These are phyloP conservation scores for Seira sanloemensis DNA, from an alignment of 2,888 invertebrate genomes.

Conservation along the genomic window DNA sequence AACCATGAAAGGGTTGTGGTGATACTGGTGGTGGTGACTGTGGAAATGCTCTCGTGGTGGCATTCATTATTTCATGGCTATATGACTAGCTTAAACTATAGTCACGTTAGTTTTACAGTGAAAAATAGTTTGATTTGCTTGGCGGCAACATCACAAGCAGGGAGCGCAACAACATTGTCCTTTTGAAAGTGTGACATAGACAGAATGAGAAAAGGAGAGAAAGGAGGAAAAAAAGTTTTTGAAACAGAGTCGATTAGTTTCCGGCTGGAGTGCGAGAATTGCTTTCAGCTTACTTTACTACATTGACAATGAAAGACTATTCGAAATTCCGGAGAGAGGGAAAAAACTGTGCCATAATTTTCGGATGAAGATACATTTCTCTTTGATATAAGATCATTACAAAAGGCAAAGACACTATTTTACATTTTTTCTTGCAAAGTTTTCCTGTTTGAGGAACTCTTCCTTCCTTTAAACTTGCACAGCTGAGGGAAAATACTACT, in stretches of 20 bases:
- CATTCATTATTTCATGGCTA: conserved; percentile 12
- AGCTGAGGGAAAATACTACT: not conserved
- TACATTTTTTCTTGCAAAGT: not conserved
- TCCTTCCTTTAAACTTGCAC: not conserved
- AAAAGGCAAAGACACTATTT: conserved; percentile 9
- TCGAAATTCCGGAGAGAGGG: not conserved
- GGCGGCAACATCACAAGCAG: not conserved
- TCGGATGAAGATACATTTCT: conserved; percentile 14
- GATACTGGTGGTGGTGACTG: conserved; percentile 10
- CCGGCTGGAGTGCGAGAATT: conserved; percentile 40
- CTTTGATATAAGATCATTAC: conserved; percentile 2
- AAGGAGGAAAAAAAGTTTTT: conserved; percentile 15
- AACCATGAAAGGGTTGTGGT: conserved; percentile 14
- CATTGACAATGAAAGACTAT: conserved; percentile 14
- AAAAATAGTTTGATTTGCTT: not conserved
- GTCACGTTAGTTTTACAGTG: not conserved
- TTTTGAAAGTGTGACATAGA: conserved; percentile 12
- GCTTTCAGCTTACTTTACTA: conserved; percentile 22
- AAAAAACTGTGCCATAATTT: conserved; percentile 7
- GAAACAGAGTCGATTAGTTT: conserved; percentile 45
- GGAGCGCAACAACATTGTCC: not conserved
- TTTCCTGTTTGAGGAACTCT: conserved; percentile 10
- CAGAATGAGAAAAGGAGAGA: conserved; percentile 1
- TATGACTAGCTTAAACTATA: not conserved
- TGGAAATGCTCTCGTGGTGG: conserved; percentile 19